Base-by-base conservation (phyloP, 53 echinoderm and acorn worm genomes). In the Pentamera pediparva region DNA sequence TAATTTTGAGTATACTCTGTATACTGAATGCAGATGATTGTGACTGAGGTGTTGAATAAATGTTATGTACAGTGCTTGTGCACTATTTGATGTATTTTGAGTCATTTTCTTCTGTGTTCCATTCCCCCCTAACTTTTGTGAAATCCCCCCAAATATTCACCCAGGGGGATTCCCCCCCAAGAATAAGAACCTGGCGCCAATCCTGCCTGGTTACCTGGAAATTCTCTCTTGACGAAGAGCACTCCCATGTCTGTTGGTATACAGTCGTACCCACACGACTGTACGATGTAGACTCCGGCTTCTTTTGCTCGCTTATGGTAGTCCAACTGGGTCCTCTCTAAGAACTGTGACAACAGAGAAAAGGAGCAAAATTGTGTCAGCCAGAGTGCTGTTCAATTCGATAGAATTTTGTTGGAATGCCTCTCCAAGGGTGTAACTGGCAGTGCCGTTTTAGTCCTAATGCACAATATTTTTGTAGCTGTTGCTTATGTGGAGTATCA, bases 191-290 rank as follows among this genome's bases (percentile, higher is more conserved):
- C 47, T 45, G 12, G 0, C n/a, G 12, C 12, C 0, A 45, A 15
- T 45, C n/a, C n/a, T 45, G n/a, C n/a, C 47, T 45, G 17, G 24
- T 17, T 17, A 93, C 93, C 93, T 81, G 89, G 89, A 65, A 93
- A 93, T 15, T 89, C 74, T 69, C 89, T 73, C 57, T 86, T 86
- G 37, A 81, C 74, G 40, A 75, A 85, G 47, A 73, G 61, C 9
- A 81, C 84, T 0, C 89, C 86, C 89, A 93, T 89, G 36, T 93
- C 93, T 34, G 93, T 89, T 39, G 93, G 93, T 65, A 89, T 89
- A 76, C 93, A 89, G 58, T 93, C 93, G 59, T 89, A 93, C 3
- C 93, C 89, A 81, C 93, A 93, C 2, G 89, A 70, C 19, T 89
- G 89, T 3, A 93, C 79, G 2, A 93, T 84, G 63, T 89, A 89